Base-by-base conservation (phyloP, 2,888 invertebrate species). In the Cancer borealis region DNA sequence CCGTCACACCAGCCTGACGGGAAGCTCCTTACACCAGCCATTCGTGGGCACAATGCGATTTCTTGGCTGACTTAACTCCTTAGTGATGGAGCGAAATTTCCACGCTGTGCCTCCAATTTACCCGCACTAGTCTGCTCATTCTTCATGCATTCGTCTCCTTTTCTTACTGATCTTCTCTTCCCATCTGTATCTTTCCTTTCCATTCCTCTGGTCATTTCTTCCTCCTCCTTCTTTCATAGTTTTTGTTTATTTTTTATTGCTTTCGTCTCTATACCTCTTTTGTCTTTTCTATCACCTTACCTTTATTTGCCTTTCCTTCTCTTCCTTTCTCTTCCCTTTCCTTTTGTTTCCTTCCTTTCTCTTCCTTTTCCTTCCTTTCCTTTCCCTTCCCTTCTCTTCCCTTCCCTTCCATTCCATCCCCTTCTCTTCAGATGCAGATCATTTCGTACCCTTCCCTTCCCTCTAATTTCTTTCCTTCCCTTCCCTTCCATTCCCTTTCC, bases 71-170 rank as follows among this genome's bases (percentile, higher is more conserved):
- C 66, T 66, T n/a, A 66, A 66, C 66, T 66, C n/a, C 6, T 66
- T n/a, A 66, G 66, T n/a, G n/a, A 66, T n/a, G 66, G 66, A 66
- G 66, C 66, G n/a, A 66, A 66, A n/a, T 66, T 66, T 66, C 66
- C 66, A 66, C 21, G 6, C 66, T 21, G n/a, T 66, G 66, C n/a
- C 66, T 66, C 21, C 66, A 66, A 66, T 66, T 66, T 66, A 66
- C 66, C 66, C 14, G 66, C 66, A 21, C n/a, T n/a, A 6, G 66
- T 66, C 66, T n/a, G 66, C n/a, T 66, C 66, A 66, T n/a, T 21
- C 66, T n/a, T n/a, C 66, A 66, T 66, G 66, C 66, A 66, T 66
- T 66, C 17, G n/a, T 66, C 66, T 66, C 66, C 66, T n/a, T 66
- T 66, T 66, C 66, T 66, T 66, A n/a, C 66, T 17, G n/a, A 66